A percentile compares a stretch with the other conserved stretches of the same genome.
phyloP scores from a whole-genome alignment of 2,888 invertebrate species.

The Ametastegia equiseti region DNA sequence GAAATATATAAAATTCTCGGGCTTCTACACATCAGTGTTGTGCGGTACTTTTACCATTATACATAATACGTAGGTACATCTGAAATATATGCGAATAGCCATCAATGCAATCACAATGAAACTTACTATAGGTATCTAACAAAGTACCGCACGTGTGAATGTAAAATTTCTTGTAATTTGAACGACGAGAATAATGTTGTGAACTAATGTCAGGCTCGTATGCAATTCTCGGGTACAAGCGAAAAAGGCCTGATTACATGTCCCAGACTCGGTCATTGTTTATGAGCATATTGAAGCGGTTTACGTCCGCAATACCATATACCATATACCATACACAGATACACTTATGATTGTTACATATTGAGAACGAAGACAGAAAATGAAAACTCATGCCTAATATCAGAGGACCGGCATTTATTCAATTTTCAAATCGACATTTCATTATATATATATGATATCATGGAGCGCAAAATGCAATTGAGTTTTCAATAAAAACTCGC shows the following conservation, averaged over 20 bases:
- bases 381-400: neutral
- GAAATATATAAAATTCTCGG: neutral
- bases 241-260: neutral
- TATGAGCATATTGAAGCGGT: neutral
- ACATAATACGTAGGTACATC: neutral
- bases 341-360: slow-evolving; percentile 3
- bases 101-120: neutral
- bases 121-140: neutral
- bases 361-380: neutral
- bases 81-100: neutral
- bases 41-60: neutral
- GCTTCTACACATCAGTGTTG: neutral
- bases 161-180: slow-evolving; percentile 9
- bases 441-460: slow-evolving; percentile 29
- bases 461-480: slow-evolving; percentile 37
- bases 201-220: neutral
- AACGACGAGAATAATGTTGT: slow-evolving; percentile 1
- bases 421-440: slow-evolving; percentile 10
- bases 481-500: neutral
- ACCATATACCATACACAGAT: no score
- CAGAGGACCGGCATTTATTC: neutral
- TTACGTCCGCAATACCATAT: neutral
- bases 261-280: neutral
- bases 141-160: neutral
- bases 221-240: neutral